Base-by-base conservation (phyloP, 1,140 invertebrate species). In the Contarinia nasturtii region DNA sequence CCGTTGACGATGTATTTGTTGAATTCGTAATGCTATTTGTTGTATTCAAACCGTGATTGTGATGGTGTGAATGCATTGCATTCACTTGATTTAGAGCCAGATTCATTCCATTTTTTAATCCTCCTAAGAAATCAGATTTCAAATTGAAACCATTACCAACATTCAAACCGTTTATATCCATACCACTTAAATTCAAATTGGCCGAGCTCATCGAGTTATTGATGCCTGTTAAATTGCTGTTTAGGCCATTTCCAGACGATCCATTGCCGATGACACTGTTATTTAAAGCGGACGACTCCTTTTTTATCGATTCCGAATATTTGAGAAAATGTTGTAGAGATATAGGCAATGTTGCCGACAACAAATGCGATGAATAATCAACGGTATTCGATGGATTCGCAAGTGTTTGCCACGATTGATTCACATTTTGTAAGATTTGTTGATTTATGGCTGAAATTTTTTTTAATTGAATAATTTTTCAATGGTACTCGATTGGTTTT, bases 281-380 rank as follows among this genome's bases (percentile, higher is more conserved):
- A 12, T 14, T 38, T 12, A 17, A 5, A n/a, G 52, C 48, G 34
- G 58, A 50, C 50, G 59, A 61, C 54, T 64, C 61, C 53, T 64
- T 64, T 52, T 64, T 64, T 48, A 64, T 64, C 48, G 61, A 62
- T 55, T 64, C 61, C 50, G 61, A 64, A 53, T 64, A 64, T 53
- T 64, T 64, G 46, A 64, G 59, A 54, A 64, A 63, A 55, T 64
- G 61, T 49, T 64, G 61, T 53, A 64, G 62, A 41, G 61, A 64
- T 52, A 64, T 64, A 58, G 61, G 61, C 61, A 64, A 58, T 60
- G 61, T 63, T 54, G 61, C 61, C 44, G 61, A 64, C 49, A 64
- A 54, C 54, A 64, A 55, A 59, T 64, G 61, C 18, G 61, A 64
- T 53, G 61, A 64, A 41, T 64, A 64, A 50, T 64, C 61, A 51